Evolutionary conservation across 53 echinoderm and acorn worm species (phyloP).

Genomic region (Stichopus horrens): DNA sequence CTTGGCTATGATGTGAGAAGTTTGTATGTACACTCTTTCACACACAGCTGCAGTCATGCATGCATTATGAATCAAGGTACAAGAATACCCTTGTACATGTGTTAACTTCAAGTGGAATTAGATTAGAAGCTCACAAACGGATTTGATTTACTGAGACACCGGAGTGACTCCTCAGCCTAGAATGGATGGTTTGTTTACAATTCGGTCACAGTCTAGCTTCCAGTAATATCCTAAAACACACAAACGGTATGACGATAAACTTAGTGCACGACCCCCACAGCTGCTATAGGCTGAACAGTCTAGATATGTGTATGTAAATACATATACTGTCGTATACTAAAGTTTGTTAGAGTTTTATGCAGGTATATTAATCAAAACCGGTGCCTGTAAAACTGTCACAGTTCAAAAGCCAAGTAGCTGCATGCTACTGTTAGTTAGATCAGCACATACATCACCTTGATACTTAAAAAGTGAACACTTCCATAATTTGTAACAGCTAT

Average conservation of each 20-base stretch:
- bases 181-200: slow-evolving; percentile 36
- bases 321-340: no score
- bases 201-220: slow-evolving; percentile 43
- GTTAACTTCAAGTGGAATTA: slow-evolving; percentile 18
- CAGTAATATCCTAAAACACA: slow-evolving; percentile 35
- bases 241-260: background rate
- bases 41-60: no score
- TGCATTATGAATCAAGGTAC: no score
- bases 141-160: slow-evolving; percentile 39
- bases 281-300: background rate
- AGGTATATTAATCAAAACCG: slow-evolving; percentile 2
- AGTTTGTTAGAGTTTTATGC: background rate
- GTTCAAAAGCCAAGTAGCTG: background rate
- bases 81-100: background rate
- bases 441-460: background rate
- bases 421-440: background rate
- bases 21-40: no score
- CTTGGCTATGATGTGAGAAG: no score
- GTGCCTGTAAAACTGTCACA: background rate
- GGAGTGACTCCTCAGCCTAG: background rate
- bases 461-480: no score
- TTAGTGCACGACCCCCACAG: background rate
- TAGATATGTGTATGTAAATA: no score
- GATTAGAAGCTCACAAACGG: background rate
- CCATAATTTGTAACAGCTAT: no score